Conservation (phyloP, 1,140 invertebrate species). For the Drosophila tristis region DNA sequence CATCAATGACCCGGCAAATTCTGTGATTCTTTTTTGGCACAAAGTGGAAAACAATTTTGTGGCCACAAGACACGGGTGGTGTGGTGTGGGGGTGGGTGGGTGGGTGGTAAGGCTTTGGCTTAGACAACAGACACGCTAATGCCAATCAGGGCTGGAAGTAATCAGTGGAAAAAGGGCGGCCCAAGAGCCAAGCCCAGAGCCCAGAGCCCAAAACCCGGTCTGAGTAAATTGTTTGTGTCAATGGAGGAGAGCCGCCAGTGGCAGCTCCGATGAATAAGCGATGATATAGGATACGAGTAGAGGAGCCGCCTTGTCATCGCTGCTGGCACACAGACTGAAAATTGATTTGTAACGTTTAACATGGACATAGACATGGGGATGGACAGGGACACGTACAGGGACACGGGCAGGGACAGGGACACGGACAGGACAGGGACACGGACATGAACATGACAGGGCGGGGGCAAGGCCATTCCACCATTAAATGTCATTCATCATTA, state of each 20-base stretch:
- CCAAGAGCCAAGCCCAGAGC: conserved; percentile 17
- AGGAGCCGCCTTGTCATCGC: background rate
- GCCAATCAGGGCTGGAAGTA: conserved; percentile 71
- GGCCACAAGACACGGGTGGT: conserved; percentile 10
- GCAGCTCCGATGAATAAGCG: background rate
- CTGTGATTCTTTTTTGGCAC: conserved; percentile 8
- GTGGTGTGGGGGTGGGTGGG: background rate
- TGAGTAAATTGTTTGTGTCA: conserved; percentile 78
- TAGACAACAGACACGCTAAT: conserved; percentile 67
- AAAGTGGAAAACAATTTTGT: background rate
- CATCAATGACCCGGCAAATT: conserved; percentile 70
- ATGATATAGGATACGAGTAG: background rate
- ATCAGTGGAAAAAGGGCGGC: conserved; percentile 49
- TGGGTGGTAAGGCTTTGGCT: conserved; percentile 19
- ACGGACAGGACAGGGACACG: too few relatives aligned
- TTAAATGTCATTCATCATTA: conserved; percentile 82
- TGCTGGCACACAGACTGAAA: conserved; percentile 38
- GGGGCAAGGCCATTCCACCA: conserved; percentile 42
- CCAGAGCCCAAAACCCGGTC: conserved; percentile 27
- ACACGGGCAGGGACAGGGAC: too few relatives aligned
- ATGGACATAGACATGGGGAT: conserved; percentile 28
- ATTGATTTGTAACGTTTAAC: conserved; percentile 81
- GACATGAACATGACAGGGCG: conserved; percentile 2
- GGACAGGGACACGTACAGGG: background rate
- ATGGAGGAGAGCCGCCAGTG: conserved; percentile 16